Evolutionary conservation across 2,797 vertebrate species (phyloP).

Genomic region (Vultur gryphus): DNA sequence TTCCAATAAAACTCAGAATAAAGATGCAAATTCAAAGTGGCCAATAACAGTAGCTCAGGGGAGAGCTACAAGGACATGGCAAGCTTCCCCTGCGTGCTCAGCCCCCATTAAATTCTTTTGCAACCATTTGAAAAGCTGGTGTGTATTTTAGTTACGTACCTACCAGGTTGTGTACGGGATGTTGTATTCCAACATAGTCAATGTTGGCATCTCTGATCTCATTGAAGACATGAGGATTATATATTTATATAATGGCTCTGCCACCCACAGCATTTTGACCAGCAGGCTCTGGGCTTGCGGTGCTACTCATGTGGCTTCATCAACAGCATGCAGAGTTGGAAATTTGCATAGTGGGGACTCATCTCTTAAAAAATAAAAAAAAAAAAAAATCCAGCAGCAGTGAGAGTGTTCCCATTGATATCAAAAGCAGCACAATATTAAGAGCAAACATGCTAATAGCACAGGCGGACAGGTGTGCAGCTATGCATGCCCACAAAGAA

Average conservation of each 20-base stretch:
- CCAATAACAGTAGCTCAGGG: background rate
- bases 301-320: background rate
- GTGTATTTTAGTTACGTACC: background rate
- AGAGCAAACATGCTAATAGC: background rate
- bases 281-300: background rate
- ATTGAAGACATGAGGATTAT: background rate
- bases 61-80: background rate
- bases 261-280: background rate
- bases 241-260: background rate
- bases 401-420: background rate
- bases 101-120: background rate
- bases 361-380: background rate
- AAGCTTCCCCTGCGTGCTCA: background rate
- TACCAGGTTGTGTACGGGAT: background rate
- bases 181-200: background rate
- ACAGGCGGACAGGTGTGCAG: background rate
- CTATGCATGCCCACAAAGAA: background rate
- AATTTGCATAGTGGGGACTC: background rate
- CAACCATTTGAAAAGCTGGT: background rate
- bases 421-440: background rate
- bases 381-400: background rate
- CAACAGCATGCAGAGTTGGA: background rate
- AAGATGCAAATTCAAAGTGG: background rate
- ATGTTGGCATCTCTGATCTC: background rate
- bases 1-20: background rate